phyloP scores from a whole-genome alignment of 2,888 invertebrate genomes.

The Dermolepida albohirtum region DNA sequence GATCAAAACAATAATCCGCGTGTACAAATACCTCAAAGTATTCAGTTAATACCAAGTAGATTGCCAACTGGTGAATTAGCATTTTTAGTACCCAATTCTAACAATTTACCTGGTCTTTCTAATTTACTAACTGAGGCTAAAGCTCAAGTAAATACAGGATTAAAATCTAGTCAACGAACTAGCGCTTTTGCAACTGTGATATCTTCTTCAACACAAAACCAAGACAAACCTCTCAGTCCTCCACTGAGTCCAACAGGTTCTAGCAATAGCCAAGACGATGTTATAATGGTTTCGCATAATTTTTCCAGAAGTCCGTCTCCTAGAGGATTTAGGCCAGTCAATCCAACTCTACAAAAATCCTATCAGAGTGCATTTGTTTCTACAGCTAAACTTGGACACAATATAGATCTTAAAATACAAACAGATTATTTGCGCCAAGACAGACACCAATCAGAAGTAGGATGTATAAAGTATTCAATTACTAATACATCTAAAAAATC shows the following conservation, averaged over 20 bases:
- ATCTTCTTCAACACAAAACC: slow-evolving; percentile 51
- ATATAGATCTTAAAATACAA: slow-evolving; percentile 10
- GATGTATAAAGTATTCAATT: slow-evolving; percentile 60
- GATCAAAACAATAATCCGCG: slow-evolving; percentile 69
- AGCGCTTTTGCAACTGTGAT: slow-evolving; percentile 68
- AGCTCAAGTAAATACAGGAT: slow-evolving; percentile 33
- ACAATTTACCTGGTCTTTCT: slow-evolving; percentile 66
- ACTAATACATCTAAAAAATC: slow-evolving; percentile 55
- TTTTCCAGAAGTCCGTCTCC: slow-evolving; percentile 43
- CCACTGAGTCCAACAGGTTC: slow-evolving; percentile 72
- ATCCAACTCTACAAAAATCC: slow-evolving; percentile 47
- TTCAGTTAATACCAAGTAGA: slow-evolving; percentile 75
- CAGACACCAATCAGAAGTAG: slow-evolving; percentile 53
- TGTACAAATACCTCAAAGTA: slow-evolving; percentile 71
- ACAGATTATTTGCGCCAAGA: slow-evolving; percentile 4
- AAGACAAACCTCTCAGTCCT: slow-evolving; percentile 68
- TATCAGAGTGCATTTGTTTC: slow-evolving; percentile 50
- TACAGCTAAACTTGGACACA: slow-evolving; percentile 23
- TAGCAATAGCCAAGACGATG: slow-evolving; percentile 26
- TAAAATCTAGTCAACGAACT: slow-evolving; percentile 50
- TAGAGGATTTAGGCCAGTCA: slow-evolving; percentile 60
- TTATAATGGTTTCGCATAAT: slow-evolving; percentile 11
- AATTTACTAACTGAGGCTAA: slow-evolving; percentile 53
- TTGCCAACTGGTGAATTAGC: slow-evolving; percentile 76
- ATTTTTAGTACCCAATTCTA: slow-evolving; percentile 72